These are phyloP conservation scores for Megalops cyprinoides DNA, from an alignment of 2,797 vertebrate species.

Conservation along the genomic window DNA sequence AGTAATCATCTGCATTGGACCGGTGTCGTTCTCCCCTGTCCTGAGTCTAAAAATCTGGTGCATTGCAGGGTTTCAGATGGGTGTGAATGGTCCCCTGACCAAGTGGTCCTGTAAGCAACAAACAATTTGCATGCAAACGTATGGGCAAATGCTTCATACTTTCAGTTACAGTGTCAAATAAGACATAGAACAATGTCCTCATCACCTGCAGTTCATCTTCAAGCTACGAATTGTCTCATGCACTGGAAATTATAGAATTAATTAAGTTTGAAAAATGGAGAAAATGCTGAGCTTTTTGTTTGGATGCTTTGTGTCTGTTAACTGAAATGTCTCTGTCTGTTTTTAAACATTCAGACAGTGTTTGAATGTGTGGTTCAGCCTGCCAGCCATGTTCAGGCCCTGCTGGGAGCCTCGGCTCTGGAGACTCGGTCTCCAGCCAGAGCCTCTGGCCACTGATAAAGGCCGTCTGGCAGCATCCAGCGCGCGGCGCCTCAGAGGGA, in stretches of 20 bases:
- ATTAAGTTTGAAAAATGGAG: constrained; percentile 24
- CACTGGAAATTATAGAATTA: constrained; percentile 28
- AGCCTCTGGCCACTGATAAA: neutral
- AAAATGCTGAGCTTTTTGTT: neutral
- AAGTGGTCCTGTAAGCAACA: constrained; percentile 24
- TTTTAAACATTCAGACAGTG: constrained; percentile 8
- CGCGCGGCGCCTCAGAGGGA: no score
- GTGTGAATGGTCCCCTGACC: neutral
- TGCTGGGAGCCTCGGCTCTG: neutral
- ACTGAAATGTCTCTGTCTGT: neutral
- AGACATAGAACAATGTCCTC: neutral
- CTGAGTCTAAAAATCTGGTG: neutral
- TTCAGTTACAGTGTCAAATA: constrained; percentile 21
- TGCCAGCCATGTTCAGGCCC: neutral
- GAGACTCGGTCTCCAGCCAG: neutral
- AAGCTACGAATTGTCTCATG: constrained; percentile 45
- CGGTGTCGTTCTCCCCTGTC: neutral
- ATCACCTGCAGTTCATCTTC: neutral
- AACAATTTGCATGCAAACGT: constrained; percentile 54
- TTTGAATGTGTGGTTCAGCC: constrained; percentile 17
- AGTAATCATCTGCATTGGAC: constrained; percentile 14
- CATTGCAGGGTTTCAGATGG: neutral
- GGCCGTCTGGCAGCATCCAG: neutral
- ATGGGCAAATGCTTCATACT: constrained; percentile 23
- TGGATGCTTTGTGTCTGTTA: neutral